Evolutionary conservation across 2,797 vertebrate species (phyloP).

Genomic region (Furcifer pardalis): DNA sequence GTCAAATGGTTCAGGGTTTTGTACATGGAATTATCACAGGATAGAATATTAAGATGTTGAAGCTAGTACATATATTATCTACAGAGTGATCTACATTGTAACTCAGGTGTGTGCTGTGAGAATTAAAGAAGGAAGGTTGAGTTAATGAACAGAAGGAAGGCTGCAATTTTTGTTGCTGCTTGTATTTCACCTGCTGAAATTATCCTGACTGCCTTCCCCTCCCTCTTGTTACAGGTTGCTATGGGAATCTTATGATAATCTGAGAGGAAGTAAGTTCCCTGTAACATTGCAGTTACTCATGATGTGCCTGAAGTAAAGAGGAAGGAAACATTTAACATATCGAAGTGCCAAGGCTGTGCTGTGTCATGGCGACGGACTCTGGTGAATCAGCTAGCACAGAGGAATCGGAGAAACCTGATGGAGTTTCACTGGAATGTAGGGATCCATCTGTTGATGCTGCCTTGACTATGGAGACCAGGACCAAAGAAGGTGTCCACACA

Average conservation of each 20-base stretch:
- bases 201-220: background rate
- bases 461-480: conserved; percentile 58
- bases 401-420: conserved; percentile 91
- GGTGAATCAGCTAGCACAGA: conserved; percentile 90
- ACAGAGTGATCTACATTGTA: background rate
- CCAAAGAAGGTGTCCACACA: conserved; percentile 52
- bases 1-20: background rate
- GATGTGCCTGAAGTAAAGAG: conserved; percentile 57
- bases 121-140: background rate
- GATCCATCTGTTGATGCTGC: conserved; percentile 44
- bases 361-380: conserved; percentile 88
- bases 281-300: conserved; percentile 56
- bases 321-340: conserved; percentile 49
- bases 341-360: conserved; percentile 55
- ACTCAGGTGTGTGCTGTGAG: background rate
- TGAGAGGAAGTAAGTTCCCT: conserved; percentile 55
- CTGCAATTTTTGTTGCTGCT: conserved; percentile 5
- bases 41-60: background rate
- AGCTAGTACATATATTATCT: background rate
- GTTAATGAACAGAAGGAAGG: background rate
- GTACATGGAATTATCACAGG: background rate
- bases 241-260: conserved; percentile 59
- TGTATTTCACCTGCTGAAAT: conserved; percentile 27
- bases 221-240: conserved; percentile 58
- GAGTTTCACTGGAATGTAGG: conserved; percentile 74